Evolutionary conservation across 2,888 invertebrate species (phyloP), one percentile per base, ranked within the genome.

Genomic region (Deilephila porcellus): DNA sequence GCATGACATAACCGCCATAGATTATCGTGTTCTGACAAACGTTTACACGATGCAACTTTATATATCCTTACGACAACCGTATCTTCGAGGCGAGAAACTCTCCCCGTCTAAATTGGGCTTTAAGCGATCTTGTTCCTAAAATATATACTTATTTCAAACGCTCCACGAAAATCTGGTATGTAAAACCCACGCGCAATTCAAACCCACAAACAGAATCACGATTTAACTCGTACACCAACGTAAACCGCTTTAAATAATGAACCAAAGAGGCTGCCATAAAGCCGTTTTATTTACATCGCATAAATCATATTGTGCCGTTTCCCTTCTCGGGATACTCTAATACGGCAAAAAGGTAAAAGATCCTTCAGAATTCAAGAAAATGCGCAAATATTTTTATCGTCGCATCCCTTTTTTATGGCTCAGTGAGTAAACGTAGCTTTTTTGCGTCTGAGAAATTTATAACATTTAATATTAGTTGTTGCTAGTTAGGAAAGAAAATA

Each of bases 351-450:
- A 52, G 67, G 67, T 67, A 67, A 67, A 45, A 67, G 45, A 67
- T 45, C 67, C 56, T 56, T 19, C 64, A n/a, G 8, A 67, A 73
- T 64, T 34, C 32, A 29, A 71, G 63, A 71, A 73, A 73, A 64
- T 56, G 60, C 60, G 62, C 37, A 37, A 62, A 70, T 70, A 53
- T 62, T 73, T 73, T 73, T 73, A 73, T 73, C 56, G 63, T 17
- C 64, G 62, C 56, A 34, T 53, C 62, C 25, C 71, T 63, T 73
- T 45, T 73, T 73, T 73, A 34, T 71, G 25, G 25, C 64, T 67
- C 6, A 20, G 37, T 14, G 14, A 25, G 17, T 45, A 6, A 37
- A 8, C n/a, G 52, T 52, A 20, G 45, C 59, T 71, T 70, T 70
- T 32, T 20, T 59, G 11, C 59, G 53, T 45, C 45, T 45, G 45